Conservation (phyloP, 2,797 vertebrate genomes). For the Poeciliopsis gracilis region DNA sequence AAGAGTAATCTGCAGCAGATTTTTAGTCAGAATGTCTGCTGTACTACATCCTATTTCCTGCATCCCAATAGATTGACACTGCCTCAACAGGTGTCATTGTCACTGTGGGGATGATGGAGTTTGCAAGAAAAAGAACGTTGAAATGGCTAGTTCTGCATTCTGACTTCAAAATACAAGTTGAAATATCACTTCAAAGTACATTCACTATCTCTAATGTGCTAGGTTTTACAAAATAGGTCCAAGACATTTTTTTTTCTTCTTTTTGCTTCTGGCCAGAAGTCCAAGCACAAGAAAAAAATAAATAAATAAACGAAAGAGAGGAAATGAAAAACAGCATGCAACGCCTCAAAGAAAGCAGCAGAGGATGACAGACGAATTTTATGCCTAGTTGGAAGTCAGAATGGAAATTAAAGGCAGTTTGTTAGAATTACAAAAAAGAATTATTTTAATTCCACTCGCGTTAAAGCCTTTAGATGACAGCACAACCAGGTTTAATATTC, state of each 20-base stretch:
- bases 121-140: background rate
- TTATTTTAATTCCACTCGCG: constrained; percentile 25
- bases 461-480: constrained; percentile 10
- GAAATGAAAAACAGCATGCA: constrained; percentile 7
- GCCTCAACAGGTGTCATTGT: no score
- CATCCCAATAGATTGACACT: no score
- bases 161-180: background rate
- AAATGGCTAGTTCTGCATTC: background rate
- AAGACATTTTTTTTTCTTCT: background rate
- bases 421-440: constrained; percentile 23
- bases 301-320: background rate
- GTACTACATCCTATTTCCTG: no score
- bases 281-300: background rate
- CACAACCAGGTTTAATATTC: constrained; percentile 18
- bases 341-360: constrained; percentile 13
- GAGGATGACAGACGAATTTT: constrained; percentile 29
- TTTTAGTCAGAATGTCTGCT: no score
- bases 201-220: background rate
- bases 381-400: constrained; percentile 37
- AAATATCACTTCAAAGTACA: background rate
- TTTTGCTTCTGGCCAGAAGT: constrained; percentile 15
- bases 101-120: background rate
- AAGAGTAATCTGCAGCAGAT: no score
- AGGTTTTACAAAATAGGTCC: background rate
- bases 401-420: constrained; percentile 31